Evolutionary conservation across 1,140 invertebrate genomes (phyloP).

Genomic region (Cyphomyrmex costatus): DNA sequence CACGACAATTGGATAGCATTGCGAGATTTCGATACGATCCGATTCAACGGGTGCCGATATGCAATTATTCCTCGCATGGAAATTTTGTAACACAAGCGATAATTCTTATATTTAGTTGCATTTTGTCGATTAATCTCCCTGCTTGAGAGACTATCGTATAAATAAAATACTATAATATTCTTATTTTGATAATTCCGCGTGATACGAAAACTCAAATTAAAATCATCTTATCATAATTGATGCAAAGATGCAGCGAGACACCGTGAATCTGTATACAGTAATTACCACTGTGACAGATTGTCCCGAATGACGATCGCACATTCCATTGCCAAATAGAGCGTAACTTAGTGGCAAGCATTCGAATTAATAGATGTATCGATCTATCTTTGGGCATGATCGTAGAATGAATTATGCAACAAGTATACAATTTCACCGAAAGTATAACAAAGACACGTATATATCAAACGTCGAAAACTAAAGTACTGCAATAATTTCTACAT

Average conservation of each 20-base stretch:
- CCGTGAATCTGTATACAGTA: background rate
- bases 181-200: conserved; percentile 3
- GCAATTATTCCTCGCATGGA: background rate
- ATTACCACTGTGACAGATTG: conserved; percentile 43
- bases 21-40: conserved; percentile 56
- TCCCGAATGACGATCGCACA: conserved; percentile 62
- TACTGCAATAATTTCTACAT: background rate
- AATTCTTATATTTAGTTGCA: background rate
- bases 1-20: conserved; percentile 62
- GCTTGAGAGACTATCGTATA: background rate
- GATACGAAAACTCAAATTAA: conserved; percentile 22
- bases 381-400: conserved; percentile 40
- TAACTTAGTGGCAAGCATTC: conserved; percentile 38
- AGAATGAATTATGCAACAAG: conserved; percentile 12
- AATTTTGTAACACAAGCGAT: background rate
- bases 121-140: background rate
- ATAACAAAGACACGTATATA: background rate
- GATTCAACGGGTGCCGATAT: background rate
- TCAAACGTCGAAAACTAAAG: background rate
- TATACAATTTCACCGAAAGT: conserved; percentile 25
- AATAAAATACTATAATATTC: background rate
- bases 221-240: conserved; percentile 33
- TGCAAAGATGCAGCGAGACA: background rate
- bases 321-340: conserved; percentile 63
- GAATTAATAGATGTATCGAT: conserved; percentile 53